Evolutionary conservation across 2,888 invertebrate genomes (phyloP), one percentile per base, ranked within the genome.

Genomic region (Sinotaia quadrata): DNA sequence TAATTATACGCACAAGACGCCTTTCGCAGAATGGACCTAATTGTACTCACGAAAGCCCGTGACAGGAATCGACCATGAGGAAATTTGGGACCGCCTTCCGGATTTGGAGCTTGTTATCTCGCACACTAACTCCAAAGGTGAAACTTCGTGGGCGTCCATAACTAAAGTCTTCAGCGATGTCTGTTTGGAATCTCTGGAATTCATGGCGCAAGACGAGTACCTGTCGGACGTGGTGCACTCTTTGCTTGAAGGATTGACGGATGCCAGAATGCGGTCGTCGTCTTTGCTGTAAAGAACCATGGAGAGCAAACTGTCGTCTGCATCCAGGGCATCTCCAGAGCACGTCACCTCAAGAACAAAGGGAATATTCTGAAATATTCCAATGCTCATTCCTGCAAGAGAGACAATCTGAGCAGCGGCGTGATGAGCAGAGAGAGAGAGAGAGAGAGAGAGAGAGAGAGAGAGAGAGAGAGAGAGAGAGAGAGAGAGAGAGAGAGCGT

Each of bases 331-430:
- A 10, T 54, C 37, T 7, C 63, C 63, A 0, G 63, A 56, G 27
- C 63, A 63, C 37, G 63, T 41, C 37, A 63, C 33, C 21, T 63
- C 63, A 21, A 21, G 56, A 8, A 63, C 29, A 56, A 24, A 36
- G 27, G 52, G 63, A 29, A 63, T 63, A 24, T 33, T 33, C 44
- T 56, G 37, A 27, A 63, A 63, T 7, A 44, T 5, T 4, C 12
- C 29, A 12, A 63, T 44, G 10, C 2, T 21, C 41, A 63, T 52
- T 3, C 63, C 63, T 63, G 62, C 0, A 56, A 56, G 34, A 33
- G 7, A 4, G 52, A n/a, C 24, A 10, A 24, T 27, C 15, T 15
- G 24, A 15, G 27, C 7, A 52, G 12, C 27, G 12, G 15, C 21
- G 29, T 52, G n/a, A 12, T 8, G 33, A 2, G 56, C 7, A 5